Evolutionary conservation across 2,797 vertebrate species (phyloP).

Genomic region (Stomatorhinus walkeri): DNA sequence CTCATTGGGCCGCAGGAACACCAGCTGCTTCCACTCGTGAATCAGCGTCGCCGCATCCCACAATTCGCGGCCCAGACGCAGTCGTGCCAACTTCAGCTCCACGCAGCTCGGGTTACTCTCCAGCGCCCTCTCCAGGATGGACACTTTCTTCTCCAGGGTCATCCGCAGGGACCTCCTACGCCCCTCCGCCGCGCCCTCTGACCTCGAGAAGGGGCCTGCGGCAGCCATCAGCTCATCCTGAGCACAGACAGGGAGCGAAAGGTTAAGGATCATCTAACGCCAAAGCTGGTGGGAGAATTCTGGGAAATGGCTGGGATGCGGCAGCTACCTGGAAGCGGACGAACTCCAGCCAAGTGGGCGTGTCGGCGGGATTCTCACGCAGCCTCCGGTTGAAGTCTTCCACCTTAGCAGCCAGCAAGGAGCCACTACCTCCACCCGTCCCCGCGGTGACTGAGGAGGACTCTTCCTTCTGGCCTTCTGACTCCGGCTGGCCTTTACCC

Average conservation of each 20-base stretch:
- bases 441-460: constrained; percentile 37
- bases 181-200: constrained; percentile 57
- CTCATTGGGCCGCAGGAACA: constrained; percentile 90
- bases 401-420: constrained; percentile 52
- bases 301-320: neutral
- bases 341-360: constrained; percentile 80
- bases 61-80: constrained; percentile 76
- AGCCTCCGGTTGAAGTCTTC: constrained; percentile 84
- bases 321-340: constrained; percentile 78
- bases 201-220: constrained; percentile 51
- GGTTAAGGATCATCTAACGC: neutral
- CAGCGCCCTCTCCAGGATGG: constrained; percentile 80
- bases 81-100: constrained; percentile 76
- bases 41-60: constrained; percentile 78
- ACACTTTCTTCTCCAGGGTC: constrained; percentile 84
- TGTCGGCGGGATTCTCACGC: constrained; percentile 76
- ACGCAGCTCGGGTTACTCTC: constrained; percentile 76
- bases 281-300: neutral
- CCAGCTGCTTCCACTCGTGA: constrained; percentile 92
- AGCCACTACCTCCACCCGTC: neutral
- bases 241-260: neutral
- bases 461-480: constrained; percentile 34
- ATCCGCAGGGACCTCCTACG: constrained; percentile 66
- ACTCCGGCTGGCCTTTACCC: constrained; percentile 66
- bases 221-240: constrained; percentile 75